A percentile compares a stretch with the other conserved stretches of the same genome.
Evolutionary conservation across 2,888 invertebrate genomes (phyloP).

Genomic region (Brenthis daphne): DNA sequence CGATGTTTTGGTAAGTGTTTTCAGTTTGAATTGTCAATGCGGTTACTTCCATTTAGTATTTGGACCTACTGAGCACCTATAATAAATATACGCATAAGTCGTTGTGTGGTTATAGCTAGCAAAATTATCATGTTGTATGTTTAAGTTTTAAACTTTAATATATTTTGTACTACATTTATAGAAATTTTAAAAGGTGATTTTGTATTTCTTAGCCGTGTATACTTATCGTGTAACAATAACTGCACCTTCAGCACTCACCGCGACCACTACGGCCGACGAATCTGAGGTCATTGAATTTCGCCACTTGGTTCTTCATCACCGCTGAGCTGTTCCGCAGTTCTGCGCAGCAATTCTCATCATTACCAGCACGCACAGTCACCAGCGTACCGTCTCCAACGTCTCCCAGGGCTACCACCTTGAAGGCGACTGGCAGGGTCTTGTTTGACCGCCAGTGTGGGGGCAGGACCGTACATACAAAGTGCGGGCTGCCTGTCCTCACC

Average conservation of each 20-base stretch:
- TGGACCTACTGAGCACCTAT: neutral
- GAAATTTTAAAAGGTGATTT: neutral
- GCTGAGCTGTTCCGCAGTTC: conserved; percentile 97
- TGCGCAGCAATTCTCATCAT: conserved; percentile 98
- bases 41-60: neutral
- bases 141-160: neutral
- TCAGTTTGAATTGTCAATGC: neutral
- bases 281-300: conserved; percentile 98
- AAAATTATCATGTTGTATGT: no score
- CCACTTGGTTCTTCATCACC: conserved; percentile 98
- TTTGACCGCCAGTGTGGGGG: conserved; percentile 99
- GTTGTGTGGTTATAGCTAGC: no score
- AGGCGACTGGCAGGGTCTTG: conserved; percentile 98
- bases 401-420: conserved; percentile 97
- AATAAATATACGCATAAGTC: no score
- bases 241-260: conserved; percentile 89
- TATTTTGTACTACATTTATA: no score
- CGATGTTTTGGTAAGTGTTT: neutral
- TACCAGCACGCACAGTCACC: conserved; percentile 97
- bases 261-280: conserved; percentile 99
- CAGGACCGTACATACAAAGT: conserved; percentile 96
- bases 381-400: conserved; percentile 98
- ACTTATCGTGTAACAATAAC: conserved; percentile 59
- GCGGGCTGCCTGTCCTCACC: conserved; percentile 95
- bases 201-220: conserved; percentile 24